phyloP scores from a whole-genome alignment of 1,140 invertebrate genomes.

The Leptinotarsa undecemlineata region DNA sequence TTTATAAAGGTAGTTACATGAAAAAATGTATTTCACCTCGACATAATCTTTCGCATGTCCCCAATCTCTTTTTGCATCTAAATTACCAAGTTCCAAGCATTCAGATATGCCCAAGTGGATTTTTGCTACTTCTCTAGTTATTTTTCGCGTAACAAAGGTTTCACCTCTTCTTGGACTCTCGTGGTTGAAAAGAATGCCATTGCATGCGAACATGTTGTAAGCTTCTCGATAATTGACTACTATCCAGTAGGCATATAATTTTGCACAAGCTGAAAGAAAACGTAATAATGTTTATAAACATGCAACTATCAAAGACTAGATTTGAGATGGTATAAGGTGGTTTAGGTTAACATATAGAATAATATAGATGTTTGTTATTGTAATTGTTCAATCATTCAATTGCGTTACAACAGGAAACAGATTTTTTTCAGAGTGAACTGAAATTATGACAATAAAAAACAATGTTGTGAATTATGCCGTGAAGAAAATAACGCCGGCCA shows the following conservation, averaged over 20 bases:
- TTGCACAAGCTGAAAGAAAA: constrained; percentile 84
- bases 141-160: constrained; percentile 99
- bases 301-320: too few species aligned
- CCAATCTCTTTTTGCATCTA: constrained; percentile 97
- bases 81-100: constrained; percentile 89
- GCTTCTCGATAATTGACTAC: constrained; percentile 98
- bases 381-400: too few species aligned
- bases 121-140: constrained; percentile 96
- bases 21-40: constrained; percentile 65
- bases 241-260: constrained; percentile 99
- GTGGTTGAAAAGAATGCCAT: constrained; percentile 99
- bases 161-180: constrained; percentile 97
- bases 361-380: too few species aligned
- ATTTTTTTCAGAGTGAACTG: too few species aligned
- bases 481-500: too few species aligned
- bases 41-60: constrained; percentile 99
- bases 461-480: too few species aligned
- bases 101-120: constrained; percentile 88
- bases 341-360: too few species aligned
- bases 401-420: too few species aligned
- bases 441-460: too few species aligned
- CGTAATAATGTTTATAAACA: constrained; percentile 13
- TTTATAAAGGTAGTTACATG: too few species aligned
- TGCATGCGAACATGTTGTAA: constrained; percentile 97
- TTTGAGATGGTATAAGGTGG: too few species aligned